Base-by-base conservation (phyloP, 2,888 invertebrate genomes). In the Noctua fimbriata region DNA sequence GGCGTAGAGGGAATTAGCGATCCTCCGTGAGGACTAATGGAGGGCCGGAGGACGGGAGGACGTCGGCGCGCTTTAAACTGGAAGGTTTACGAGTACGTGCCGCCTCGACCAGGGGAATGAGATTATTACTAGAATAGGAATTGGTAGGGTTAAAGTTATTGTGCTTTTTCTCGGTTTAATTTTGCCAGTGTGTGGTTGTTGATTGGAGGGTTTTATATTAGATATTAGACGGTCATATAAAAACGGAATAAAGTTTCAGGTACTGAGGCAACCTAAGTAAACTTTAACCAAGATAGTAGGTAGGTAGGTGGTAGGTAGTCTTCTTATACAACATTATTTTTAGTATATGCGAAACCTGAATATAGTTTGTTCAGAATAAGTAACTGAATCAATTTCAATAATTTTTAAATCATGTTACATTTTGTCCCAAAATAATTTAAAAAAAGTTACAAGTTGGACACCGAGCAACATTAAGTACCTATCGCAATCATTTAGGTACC, bases 1-100 rank as follows among this genome's bases (percentile, higher is more conserved):
- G 83, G 85, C 81, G 85, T 83, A 82, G 81, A 77, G 89, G 89
- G 90, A 88, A 89, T 89, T 90, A 89, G 89, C 82, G 82, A 89
- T 84, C 87, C 89, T 82, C 84, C 81, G 82, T 74, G 87, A 89
- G 85, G 88, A 85, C 90, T 89, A 82, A 82, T 82, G 82, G 88
- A 84, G 88, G 89, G 80, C 81, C 80, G 79, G 84, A 84, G 82
- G 86, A 86, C 82, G 81, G 80, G 84, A 84, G 82, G 86, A 86
- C 84, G 79, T 84, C 82, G 81, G 76, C 84, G 74, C 60, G 89
- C 83, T 76, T 83, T 89, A 89, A 89, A 89, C 78, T 84, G 76
- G 78, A 78, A 80, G 81, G 85, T 89, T 89, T 89, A 89, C 81
- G 79, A 72, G 69, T 81, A 87, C 84, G 87, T 89, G 89, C 82